Evolutionary conservation across 1,140 invertebrate species (phyloP).

Genomic region (Homalodisca vitripennis): DNA sequence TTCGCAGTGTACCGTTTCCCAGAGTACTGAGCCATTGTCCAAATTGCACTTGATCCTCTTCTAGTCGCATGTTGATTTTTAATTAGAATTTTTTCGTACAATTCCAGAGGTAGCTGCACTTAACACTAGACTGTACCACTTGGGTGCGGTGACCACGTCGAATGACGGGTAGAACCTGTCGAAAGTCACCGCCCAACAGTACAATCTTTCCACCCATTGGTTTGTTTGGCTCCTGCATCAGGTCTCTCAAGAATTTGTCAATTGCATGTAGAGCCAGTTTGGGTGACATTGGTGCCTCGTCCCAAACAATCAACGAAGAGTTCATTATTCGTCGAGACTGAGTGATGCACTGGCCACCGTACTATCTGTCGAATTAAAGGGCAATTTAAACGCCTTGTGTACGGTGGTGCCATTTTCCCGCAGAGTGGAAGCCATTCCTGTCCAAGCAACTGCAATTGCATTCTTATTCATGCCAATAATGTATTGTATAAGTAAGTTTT

Average conservation of each 20-base stretch:
- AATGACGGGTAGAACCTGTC: not conserved
- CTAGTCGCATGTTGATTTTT: not conserved
- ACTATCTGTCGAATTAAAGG: not conserved
- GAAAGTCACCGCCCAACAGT: not conserved
- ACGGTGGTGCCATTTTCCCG: slow-evolving; percentile 41
- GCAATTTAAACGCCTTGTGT: slow-evolving; percentile 40
- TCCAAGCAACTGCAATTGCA: slow-evolving; percentile 40
- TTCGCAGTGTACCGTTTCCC: not conserved
- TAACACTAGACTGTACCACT: not conserved
- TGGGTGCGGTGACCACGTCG: not conserved
- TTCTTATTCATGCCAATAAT: slow-evolving; percentile 8
- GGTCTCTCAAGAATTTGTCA: not conserved
- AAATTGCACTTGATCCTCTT: not conserved
- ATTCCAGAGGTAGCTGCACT: not conserved
- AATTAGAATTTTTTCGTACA: not conserved
- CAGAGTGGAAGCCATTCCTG: slow-evolving; percentile 44
- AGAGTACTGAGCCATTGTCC: not conserved
- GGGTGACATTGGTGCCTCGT: not conserved
- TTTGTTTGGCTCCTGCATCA: not conserved
- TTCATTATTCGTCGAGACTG: not conserved
- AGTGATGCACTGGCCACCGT: not conserved
- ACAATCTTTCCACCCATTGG: not conserved
- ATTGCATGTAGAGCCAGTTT: not conserved
- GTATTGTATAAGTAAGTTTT: slow-evolving; percentile 24
- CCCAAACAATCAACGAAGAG: not conserved